A percentile compares a stretch with the other conserved stretches of the same genome.
Conservation (phyloP, 2,113 vertebrate species). For the Corythornis vintsioides region DNA sequence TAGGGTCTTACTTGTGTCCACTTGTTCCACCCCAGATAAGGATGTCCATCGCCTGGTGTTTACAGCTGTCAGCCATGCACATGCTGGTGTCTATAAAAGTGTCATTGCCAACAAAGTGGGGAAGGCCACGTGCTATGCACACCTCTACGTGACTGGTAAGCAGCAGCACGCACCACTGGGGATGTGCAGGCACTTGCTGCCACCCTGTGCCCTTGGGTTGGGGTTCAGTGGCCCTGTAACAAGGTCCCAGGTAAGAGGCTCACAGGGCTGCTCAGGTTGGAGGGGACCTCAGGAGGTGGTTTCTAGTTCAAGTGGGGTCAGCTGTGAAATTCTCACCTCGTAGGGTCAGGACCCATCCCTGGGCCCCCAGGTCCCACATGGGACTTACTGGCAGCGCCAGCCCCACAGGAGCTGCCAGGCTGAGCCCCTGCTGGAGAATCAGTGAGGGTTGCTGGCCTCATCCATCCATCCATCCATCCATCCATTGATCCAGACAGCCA, state of each 20-base stretch:
- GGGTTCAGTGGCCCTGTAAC: rapidly evolving
- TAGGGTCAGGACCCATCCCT: not conserved
- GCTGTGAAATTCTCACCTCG: not conserved
- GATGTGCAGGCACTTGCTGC: rapidly evolving
- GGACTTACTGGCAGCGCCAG: not conserved
- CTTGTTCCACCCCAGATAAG: constrained; percentile 77
- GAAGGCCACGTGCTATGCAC: constrained; percentile 96
- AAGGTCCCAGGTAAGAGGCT: not conserved
- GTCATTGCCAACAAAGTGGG: constrained; percentile 98
- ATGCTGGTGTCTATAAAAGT: constrained; percentile 95
- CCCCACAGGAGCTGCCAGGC: not conserved
- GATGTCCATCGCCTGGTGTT: constrained; percentile 94
- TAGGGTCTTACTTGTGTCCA: not conserved
- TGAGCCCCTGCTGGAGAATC: not conserved
- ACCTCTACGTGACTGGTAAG: constrained; percentile 95
- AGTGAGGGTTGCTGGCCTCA: not conserved
- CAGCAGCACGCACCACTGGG: not conserved
- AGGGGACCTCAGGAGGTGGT: not conserved
- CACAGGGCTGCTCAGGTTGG: not conserved
- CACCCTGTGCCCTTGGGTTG: not conserved
- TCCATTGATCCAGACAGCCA: too few species aligned
- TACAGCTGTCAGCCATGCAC: constrained; percentile 84
- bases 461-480: not conserved
- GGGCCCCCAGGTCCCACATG: not conserved
- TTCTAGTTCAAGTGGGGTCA: not conserved